phyloP scores from a whole-genome alignment of 2,797 vertebrate species.

The Semaprochilodus insignis region DNA sequence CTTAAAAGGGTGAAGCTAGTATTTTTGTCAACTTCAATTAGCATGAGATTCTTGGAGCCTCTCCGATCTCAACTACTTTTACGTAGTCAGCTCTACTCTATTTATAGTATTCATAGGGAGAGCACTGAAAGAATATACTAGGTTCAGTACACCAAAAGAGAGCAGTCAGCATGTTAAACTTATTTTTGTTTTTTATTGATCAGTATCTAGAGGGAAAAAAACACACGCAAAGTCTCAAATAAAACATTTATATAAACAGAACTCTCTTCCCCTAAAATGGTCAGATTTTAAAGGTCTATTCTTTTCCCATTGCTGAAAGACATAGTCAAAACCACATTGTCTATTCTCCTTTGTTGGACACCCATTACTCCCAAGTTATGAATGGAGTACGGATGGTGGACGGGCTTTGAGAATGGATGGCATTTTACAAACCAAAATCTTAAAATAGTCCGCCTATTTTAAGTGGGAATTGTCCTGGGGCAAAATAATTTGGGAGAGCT shows the following conservation, averaged over 20 bases:
- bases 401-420: slow-evolving; percentile 49
- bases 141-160: background rate
- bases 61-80: background rate
- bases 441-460: slow-evolving; percentile 43
- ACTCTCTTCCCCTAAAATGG: slow-evolving; percentile 35
- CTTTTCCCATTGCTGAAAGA: slow-evolving; percentile 37
- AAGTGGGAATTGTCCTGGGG: slow-evolving; percentile 37
- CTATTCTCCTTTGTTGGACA: slow-evolving; percentile 13
- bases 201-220: slow-evolving; percentile 53
- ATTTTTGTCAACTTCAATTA: slow-evolving; percentile 95
- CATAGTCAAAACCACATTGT: slow-evolving; percentile 24
- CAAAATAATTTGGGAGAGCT: slow-evolving; percentile 23
- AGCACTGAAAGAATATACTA: slow-evolving; percentile 52
- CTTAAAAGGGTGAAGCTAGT: slow-evolving; percentile 89
- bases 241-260: slow-evolving; percentile 47
- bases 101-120: slow-evolving; percentile 58
- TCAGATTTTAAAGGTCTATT: slow-evolving; percentile 33
- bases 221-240: slow-evolving; percentile 51
- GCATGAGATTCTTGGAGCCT: slow-evolving; percentile 76
- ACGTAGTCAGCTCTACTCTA: slow-evolving; percentile 85
- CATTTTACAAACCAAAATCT: slow-evolving; percentile 44
- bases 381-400: slow-evolving; percentile 33
- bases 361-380: slow-evolving; percentile 42
- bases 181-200: slow-evolving; percentile 54
- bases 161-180: slow-evolving; percentile 14